A percentile compares a stretch with the other conserved stretches of the same genome.
These are phyloP conservation scores for Cacatua alba DNA, from an alignment of 2,113 vertebrate genomes.

Conservation along the genomic window DNA sequence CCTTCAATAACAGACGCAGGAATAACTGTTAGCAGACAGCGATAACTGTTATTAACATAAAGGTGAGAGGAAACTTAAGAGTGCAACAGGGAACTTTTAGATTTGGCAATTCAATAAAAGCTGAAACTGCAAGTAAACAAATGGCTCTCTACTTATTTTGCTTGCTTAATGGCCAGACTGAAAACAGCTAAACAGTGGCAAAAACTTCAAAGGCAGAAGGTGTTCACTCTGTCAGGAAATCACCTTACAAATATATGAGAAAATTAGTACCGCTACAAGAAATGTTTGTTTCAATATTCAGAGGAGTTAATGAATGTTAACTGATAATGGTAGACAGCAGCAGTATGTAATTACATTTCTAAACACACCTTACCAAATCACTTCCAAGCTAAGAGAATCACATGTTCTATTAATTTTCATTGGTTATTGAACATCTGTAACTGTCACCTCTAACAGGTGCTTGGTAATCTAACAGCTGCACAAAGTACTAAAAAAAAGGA, in stretches of 20 bases:
- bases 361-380: conserved; percentile 53
- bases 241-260: conserved; percentile 21
- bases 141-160: not conserved
- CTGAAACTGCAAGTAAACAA: not conserved
- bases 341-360: conserved; percentile 62
- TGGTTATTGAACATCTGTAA: conserved; percentile 62
- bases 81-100: not conserved
- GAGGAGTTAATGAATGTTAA: conserved; percentile 57
- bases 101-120: not conserved
- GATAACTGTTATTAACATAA: not conserved
- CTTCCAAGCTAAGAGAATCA: conserved; percentile 40
- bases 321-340: conserved; percentile 50
- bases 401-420: conserved; percentile 63
- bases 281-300: conserved; percentile 52
- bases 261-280: conserved; percentile 24
- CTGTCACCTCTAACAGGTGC: conserved; percentile 65
- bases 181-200: not conserved
- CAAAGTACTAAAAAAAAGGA: not conserved
- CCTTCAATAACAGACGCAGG: not conserved
- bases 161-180: not conserved
- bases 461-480: conserved; percentile 68
- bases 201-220: conserved; percentile 42
- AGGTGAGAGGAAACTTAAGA: not conserved
- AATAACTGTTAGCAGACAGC: not conserved
- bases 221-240: conserved; percentile 34